Evolutionary conservation across 2,888 invertebrate genomes (phyloP), one percentile per base, ranked within the genome.

Genomic region (Epirrhoe alternata): DNA sequence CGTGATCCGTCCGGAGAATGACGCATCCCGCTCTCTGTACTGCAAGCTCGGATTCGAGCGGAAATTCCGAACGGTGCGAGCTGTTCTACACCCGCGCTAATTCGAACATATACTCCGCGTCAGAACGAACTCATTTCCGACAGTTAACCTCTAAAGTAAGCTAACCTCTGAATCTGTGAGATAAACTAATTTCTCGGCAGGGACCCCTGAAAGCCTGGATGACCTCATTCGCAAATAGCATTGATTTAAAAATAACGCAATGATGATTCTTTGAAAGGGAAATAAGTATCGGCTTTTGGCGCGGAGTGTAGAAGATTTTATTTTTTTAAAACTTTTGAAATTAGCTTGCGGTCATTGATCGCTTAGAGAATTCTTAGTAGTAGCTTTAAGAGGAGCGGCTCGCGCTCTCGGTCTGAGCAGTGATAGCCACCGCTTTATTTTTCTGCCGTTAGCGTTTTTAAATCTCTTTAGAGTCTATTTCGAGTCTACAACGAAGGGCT

Each of bases 1-100:
- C 74, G 97, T 97, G 79, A 97, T 97, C 91, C 89, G 93, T 78
- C 97, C 97, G 69, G 97, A 97, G 88, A 97, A 97, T 88, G 97
- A 97, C 87, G 97, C 97, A 71, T 97, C 97, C 74, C 96, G 96
- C 82, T 96, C 96, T 79, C 94, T 97, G 63, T 97, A 97, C 90
- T 95, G 94, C 77, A 97, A 97, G 87, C 94, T 97, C 80, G 97
- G 97, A 81, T 97, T 97, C 92, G 94, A 95, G 84, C 96, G 95
- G 87, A 95, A 96, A 78, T 97, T 96, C 88, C 95, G 96, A 88
- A 97, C 96, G 77, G 96, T 97, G 74, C 95, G 97, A 77, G 97
- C 97, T 84, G 96, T 96, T 74, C 94, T 97, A 86, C 95, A 95
- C 84, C 93, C 92, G 71, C 92, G 91, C 88, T 91, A 88, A 85